Evolutionary conservation across 2,888 invertebrate species (phyloP).

Genomic region (Lasioglossum pauxillum): DNA sequence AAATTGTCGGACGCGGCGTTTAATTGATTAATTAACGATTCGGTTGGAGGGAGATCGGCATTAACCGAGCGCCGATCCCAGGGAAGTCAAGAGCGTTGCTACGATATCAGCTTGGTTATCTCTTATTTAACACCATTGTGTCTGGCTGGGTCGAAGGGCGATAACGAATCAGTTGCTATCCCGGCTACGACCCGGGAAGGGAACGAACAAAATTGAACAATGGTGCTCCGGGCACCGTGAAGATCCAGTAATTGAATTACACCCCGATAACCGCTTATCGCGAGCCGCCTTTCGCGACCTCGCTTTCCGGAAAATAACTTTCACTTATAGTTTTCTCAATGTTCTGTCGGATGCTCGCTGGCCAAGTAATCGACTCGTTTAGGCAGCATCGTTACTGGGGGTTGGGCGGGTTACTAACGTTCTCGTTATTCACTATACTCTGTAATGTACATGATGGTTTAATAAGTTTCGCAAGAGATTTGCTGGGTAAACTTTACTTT

Average conservation of each 20-base stretch:
- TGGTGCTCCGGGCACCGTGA: conserved; percentile 76
- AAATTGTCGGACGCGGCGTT: conserved; percentile 43
- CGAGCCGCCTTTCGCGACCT: conserved; percentile 47
- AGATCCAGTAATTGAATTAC: conserved; percentile 83
- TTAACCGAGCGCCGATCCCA: conserved; percentile 65
- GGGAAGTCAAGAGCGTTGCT: conserved; percentile 45
- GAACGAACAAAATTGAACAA: conserved; percentile 74
- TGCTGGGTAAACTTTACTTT: too few species aligned
- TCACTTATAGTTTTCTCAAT: conserved; percentile 48
- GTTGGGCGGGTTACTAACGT: too few species aligned
- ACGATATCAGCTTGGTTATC: conserved; percentile 79
- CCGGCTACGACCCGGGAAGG: conserved; percentile 40
- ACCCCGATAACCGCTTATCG: conserved; percentile 79
- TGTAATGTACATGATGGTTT: too few species aligned
- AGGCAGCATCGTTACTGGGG: not conserved
- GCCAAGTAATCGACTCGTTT: conserved; percentile 52
- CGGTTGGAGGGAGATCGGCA: conserved; percentile 23
- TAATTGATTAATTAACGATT: conserved; percentile 68
- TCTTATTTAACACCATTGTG: conserved; percentile 82
- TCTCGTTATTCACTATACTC: too few species aligned
- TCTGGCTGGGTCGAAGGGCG: conserved; percentile 72
- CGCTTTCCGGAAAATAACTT: conserved; percentile 61
- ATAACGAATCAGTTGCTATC: conserved; percentile 79
- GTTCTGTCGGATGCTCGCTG: not conserved
- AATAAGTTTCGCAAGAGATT: too few species aligned